These are phyloP conservation scores for Podarcis siculus DNA, from an alignment of 2,797 vertebrate species.

Conservation along the genomic window DNA sequence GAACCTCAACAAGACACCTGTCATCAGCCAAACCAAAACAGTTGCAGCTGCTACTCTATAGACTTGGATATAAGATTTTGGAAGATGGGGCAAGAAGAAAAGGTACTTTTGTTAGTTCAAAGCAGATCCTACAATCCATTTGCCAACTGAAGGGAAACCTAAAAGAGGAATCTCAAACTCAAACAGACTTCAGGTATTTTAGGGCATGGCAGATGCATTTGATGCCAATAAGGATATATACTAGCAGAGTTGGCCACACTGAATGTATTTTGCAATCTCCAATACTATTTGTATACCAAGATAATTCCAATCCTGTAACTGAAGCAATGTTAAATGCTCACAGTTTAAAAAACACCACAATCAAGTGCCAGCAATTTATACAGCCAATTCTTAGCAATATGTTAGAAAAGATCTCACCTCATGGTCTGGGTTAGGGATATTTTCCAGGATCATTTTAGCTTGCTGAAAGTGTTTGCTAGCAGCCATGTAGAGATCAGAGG, in stretches of 20 bases:
- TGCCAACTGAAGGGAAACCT: neutral
- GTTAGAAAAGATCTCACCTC: slow-evolving; percentile 82
- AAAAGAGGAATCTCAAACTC: neutral
- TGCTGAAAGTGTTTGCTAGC: slow-evolving; percentile 99
- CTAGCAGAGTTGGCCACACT: neutral
- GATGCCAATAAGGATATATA: neutral
- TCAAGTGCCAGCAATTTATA: neutral
- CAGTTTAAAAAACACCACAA: neutral
- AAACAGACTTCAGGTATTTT: neutral
- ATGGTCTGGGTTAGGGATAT: slow-evolving; percentile 90
- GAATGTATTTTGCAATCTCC: neutral
- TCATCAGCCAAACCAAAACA: neutral
- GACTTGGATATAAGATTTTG: neutral
- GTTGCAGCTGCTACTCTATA: neutral
- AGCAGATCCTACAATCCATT: neutral
- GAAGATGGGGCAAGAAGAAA: neutral
- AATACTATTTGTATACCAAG: neutral
- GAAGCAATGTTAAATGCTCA: neutral
- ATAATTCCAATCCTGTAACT: neutral
- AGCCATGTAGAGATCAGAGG: slow-evolving; percentile 95
- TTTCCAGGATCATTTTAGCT: slow-evolving; percentile 97
- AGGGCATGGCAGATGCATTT: no score
- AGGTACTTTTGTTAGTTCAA: neutral
- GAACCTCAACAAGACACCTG: neutral
- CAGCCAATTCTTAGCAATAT: neutral